Conservation (phyloP, 2,797 vertebrate species). For the Miichthys miiuy region DNA sequence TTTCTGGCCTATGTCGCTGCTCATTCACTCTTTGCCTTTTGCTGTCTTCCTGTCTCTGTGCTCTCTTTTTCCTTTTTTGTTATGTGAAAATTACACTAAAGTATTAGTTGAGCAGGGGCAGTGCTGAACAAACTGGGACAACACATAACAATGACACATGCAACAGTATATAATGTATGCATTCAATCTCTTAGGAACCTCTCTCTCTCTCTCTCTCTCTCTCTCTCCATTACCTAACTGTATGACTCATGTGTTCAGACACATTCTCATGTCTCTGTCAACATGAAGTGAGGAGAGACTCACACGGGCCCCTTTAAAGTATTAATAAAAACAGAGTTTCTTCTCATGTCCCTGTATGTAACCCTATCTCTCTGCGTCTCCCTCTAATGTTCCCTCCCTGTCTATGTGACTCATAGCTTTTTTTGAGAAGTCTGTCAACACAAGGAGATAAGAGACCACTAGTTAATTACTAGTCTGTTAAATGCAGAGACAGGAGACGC, state of each 20-base stretch:
- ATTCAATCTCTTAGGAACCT: constrained; percentile 54
- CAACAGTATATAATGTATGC: constrained; percentile 58
- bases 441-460: constrained; percentile 67
- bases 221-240: constrained; percentile 33
- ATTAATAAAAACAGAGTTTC: constrained; percentile 58
- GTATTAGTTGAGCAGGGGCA: constrained; percentile 24
- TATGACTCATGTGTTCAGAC: constrained; percentile 65
- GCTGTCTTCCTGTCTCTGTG: background rate
- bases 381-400: constrained; percentile 47
- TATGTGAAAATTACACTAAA: constrained; percentile 12
- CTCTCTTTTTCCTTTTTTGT: background rate
- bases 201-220: background rate
- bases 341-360: constrained; percentile 34
- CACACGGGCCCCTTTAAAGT: constrained; percentile 58
- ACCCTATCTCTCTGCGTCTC: constrained; percentile 37
- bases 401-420: constrained; percentile 67
- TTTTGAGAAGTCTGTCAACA: constrained; percentile 74
- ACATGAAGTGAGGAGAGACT: constrained; percentile 63
- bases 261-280: constrained; percentile 67
- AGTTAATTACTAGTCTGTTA: constrained; percentile 74
- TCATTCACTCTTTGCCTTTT: constrained; percentile 24
- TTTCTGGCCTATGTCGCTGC: constrained; percentile 30
- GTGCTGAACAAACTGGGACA: constrained; percentile 32
- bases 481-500: constrained; percentile 66
- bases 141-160: constrained; percentile 36